Base-by-base conservation (phyloP, 2,888 invertebrate genomes). In the Ctenicera cuprea region DNA sequence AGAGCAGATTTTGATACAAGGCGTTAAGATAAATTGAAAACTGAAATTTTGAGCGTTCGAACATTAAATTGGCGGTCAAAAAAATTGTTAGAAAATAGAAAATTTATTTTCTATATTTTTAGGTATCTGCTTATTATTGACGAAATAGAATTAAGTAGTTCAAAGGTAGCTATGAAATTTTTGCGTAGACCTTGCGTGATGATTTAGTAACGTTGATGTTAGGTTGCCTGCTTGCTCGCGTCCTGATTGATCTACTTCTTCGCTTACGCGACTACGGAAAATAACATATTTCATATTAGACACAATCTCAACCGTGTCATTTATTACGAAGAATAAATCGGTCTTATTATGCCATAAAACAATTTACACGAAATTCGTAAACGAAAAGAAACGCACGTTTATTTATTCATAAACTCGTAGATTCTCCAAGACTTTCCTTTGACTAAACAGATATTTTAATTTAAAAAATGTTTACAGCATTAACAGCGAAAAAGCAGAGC, bases 181-280 rank as follows among this genome's bases (percentile, higher is more conserved):
- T 45, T 45, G 33, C 66, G 67, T 41, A 52, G 63, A 45, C 71
- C 64, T 79, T 74, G 79, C 79, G 79, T 79, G 79, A 75, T 74
- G 50, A 72, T 77, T 75, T 76, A 73, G 71, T 77, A 75, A 77
- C 74, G 76, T 71, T 76, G 78, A 75, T 77, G 76, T 78, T 76
- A 78, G 76, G 77, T 79, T 78, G 77, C 77, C 77, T 79, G 79
- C 71, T 62, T 70, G 73, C 75, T 75, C 45, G 75, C 65, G 33
- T 64, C 67, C 76, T 77, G 79, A 79, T 79, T 80, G 80, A 80
- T 80, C 79, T 79, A 71, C 41, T 65, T 43, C 61, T 59, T 57
- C 50, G 66, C 26, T 70, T 66, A 71, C 45, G 38, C 62, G 62
- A 63, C 57, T 62, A 63, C 48, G 66, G 50, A 57, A 71, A 72